Evolutionary conservation across 1,140 invertebrate genomes (phyloP).

Genomic region (Atopsyche davidsoni): DNA sequence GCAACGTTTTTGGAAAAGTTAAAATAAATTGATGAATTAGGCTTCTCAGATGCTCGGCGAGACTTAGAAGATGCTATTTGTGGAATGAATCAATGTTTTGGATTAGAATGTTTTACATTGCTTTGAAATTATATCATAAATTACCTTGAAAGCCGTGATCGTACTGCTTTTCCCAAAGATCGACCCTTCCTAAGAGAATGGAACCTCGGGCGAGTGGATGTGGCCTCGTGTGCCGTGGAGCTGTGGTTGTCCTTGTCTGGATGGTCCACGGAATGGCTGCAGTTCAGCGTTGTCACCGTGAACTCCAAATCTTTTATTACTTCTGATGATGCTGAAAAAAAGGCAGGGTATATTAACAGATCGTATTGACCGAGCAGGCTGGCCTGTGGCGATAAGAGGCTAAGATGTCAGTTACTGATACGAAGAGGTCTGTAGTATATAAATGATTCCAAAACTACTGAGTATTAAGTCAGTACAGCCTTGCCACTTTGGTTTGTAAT

Average conservation of each 20-base stretch:
- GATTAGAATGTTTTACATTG: not conserved
- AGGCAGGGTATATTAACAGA: too few species aligned
- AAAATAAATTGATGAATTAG: too few species aligned
- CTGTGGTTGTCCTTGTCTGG: constrained; percentile 37
- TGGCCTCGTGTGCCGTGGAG: constrained; percentile 37
- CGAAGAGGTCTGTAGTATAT: too few species aligned
- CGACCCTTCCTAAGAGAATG: constrained; percentile 51
- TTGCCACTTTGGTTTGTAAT: too few species aligned
- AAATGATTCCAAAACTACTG: too few species aligned
- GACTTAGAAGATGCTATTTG: too few species aligned
- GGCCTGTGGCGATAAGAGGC: too few species aligned
- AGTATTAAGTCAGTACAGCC: too few species aligned
- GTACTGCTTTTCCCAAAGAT: constrained; percentile 37
- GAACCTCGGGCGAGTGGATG: constrained; percentile 47
- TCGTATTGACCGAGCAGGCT: too few species aligned
- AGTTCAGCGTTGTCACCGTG: constrained; percentile 75
- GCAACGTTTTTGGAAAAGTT: not conserved
- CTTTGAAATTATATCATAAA: constrained; percentile 5
- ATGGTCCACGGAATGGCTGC: constrained; percentile 43
- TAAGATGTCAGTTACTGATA: too few species aligned
- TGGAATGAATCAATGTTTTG: too few species aligned
- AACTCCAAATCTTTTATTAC: constrained; percentile 80
- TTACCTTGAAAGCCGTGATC: constrained; percentile 43
- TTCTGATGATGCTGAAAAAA: constrained; percentile 50
- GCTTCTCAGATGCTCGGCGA: too few species aligned